phyloP scores from a whole-genome alignment of 1,140 invertebrate species.

The Trichomalopsis sarcophagae region DNA sequence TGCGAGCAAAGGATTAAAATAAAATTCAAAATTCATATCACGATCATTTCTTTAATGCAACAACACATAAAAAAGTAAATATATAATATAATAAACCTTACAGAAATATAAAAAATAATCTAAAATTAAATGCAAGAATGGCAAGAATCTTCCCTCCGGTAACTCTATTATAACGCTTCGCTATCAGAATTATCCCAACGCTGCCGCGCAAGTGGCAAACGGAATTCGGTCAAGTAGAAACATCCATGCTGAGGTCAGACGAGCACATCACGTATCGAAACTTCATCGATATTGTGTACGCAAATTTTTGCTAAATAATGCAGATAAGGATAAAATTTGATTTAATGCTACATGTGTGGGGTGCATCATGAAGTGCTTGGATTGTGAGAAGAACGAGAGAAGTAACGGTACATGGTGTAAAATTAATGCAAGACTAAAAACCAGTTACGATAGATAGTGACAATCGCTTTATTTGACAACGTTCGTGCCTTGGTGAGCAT shows the following conservation, averaged over 20 bases:
- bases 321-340: neutral
- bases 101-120: conserved; percentile 13
- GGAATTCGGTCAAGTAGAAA: neutral
- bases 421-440: neutral
- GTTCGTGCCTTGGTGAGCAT: conserved; percentile 16
- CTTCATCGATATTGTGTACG: neutral
- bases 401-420: conserved; percentile 18
- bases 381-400: neutral
- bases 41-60: conserved; percentile 28
- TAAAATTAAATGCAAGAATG: conserved; percentile 36
- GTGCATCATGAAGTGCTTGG: conserved; percentile 6
- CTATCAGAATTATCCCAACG: neutral
- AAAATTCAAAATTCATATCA: conserved; percentile 10
- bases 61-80: conserved; percentile 23
- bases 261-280: neutral
- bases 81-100: conserved; percentile 2
- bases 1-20: neutral
- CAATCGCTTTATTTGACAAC: conserved; percentile 44
- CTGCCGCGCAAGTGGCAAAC: neutral
- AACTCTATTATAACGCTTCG: neutral
- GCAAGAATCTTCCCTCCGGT: conserved; percentile 27
- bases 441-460: conserved; percentile 18
- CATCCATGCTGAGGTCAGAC: conserved; percentile 9
- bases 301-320: neutral
- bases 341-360: neutral